A percentile compares a stretch with the other conserved stretches of the same genome.
These are phyloP conservation scores for Marronus borbonicus DNA, from an alignment of 2,888 invertebrate genomes.

Conservation along the genomic window DNA sequence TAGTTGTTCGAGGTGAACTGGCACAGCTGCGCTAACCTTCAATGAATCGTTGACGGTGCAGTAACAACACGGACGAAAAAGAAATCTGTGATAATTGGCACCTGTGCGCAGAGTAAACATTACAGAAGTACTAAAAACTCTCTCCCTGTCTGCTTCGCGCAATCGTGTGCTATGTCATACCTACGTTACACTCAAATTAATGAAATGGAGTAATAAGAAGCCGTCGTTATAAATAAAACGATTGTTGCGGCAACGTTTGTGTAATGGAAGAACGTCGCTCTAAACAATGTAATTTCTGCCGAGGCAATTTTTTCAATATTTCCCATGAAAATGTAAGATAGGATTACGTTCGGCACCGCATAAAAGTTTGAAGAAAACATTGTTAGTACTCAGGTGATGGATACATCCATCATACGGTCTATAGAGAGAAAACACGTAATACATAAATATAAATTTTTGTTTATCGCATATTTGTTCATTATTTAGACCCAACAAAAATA, in stretches of 20 bases:
- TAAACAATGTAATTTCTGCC: background rate
- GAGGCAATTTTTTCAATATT: background rate
- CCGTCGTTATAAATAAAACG: background rate
- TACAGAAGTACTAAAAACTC: background rate
- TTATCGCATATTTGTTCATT: no score
- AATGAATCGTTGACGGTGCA: background rate
- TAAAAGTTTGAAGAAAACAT: no score
- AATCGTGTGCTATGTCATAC: background rate
- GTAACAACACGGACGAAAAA: background rate
- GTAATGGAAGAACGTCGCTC: background rate
- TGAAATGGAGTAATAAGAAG: background rate
- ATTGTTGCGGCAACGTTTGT: background rate
- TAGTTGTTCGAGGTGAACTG: background rate
- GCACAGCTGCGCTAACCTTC: background rate
- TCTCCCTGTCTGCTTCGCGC: background rate
- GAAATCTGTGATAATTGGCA: conserved; percentile 17
- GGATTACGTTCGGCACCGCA: background rate
- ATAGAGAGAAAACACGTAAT: no score
- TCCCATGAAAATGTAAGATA: conserved; percentile 10
- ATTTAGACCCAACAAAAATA: no score
- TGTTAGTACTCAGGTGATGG: no score
- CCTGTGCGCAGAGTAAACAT: conserved; percentile 2
- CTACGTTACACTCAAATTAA: background rate
- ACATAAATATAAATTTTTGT: no score
- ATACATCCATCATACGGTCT: no score